Base-by-base conservation (phyloP, 1,140 invertebrate genomes). In the Halotydeus destructor region DNA sequence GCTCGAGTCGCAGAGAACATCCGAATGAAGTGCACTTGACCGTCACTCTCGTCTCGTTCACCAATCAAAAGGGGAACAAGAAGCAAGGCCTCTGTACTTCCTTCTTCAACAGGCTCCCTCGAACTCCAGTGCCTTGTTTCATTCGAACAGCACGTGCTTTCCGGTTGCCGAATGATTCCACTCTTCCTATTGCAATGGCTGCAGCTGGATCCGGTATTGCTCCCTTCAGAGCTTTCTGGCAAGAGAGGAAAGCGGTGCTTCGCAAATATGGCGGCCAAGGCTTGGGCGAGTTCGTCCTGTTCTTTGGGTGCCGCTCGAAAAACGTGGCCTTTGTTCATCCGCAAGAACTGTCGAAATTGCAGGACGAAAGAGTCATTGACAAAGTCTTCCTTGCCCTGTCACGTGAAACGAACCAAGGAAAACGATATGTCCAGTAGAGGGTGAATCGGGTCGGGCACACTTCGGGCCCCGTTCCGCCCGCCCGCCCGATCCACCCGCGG, bases 261-360 rank as follows among this genome's bases (percentile, higher is more conserved):
- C 27, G 44, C 5, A 33, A 45, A 6, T n/a, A n/a, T n/a, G n/a
- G n/a, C n/a, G 11, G 24, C 11, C 4, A 33, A 18, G 30, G 5
- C 1, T 19, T 38, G 24, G 59, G 59, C 1, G 47, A 54, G 5
- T 54, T 61, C 46, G 46, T 50, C n/a, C 36, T 62, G 11, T 63
- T 61, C 42, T 64, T 62, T 41, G 62, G 62, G 2, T 62, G 61
- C 45, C n/a, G 6, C 8, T n/a, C n/a, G n/a, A n/a, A n/a, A n/a
- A n/a, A n/a, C n/a, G n/a, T n/a, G n/a, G n/a, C n/a, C n/a, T n/a
- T n/a, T n/a, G n/a, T n/a, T n/a, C n/a, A n/a, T n/a, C n/a, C n/a
- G n/a, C n/a, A n/a, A n/a, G n/a, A n/a, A n/a, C n/a, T n/a, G n/a
- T n/a, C n/a, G n/a, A n/a, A n/a, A n/a, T n/a, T n/a, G n/a, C n/a